Percentiles rank a stretch among this genome's conserved stretches.
Conservation (phyloP, 2,113 vertebrate genomes). For the Burhinus oedicnemus region DNA sequence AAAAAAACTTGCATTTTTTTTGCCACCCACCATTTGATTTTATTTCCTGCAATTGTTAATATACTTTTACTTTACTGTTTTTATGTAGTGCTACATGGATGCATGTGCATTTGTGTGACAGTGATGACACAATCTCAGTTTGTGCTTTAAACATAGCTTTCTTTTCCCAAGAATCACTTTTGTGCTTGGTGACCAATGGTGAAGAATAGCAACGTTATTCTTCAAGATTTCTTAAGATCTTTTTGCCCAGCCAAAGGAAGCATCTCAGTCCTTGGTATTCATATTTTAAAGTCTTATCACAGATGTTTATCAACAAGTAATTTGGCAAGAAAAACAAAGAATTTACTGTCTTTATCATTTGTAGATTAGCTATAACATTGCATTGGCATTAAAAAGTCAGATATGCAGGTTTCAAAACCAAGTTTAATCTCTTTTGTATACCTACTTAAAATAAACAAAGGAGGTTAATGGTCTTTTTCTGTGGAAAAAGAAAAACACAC, state of each 20-base stretch:
- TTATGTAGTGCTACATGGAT: neutral
- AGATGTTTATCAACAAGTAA: conserved; percentile 81
- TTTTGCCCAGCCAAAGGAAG: conserved; percentile 61
- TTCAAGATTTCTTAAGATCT: conserved; percentile 68
- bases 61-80: neutral
- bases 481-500: neutral
- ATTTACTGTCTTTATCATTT: conserved; percentile 72
- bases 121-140: neutral
- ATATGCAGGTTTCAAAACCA: conserved; percentile 19
- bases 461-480: conserved; percentile 61
- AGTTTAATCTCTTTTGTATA: conserved; percentile 68
- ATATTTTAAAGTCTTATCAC: conserved; percentile 63
- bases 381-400: conserved; percentile 71
- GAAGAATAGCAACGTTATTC: neutral
- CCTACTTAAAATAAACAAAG: conserved; percentile 54
- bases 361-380: conserved; percentile 70
- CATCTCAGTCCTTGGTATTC: conserved; percentile 51
- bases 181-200: neutral
- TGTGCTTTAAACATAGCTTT: neutral
- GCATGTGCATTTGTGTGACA: neutral
- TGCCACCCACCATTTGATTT: neutral
- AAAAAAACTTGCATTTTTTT: neutral
- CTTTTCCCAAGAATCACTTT: neutral
- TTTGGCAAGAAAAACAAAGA: conserved; percentile 71
- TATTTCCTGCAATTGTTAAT: neutral